phyloP scores from a whole-genome alignment of 1,140 invertebrate genomes.

The Drosophila jambulina region DNA sequence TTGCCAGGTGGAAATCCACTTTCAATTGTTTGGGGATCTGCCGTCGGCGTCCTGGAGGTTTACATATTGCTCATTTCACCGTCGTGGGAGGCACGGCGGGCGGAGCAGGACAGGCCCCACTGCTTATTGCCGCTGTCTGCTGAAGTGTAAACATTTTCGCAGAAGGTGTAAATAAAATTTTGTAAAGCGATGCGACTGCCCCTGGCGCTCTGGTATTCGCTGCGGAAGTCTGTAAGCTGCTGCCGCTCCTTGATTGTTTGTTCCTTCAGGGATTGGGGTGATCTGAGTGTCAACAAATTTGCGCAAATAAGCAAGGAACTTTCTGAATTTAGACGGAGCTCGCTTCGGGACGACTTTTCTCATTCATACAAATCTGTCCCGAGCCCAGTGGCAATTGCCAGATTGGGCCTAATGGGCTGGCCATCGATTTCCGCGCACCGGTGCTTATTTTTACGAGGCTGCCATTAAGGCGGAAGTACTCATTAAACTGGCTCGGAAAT shows the following conservation, averaged over 20 bases:
- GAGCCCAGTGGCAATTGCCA: slow-evolving; percentile 39
- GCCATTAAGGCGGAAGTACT: slow-evolving; percentile 33
- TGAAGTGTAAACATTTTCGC: slow-evolving; percentile 82
- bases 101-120: not conserved
- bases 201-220: slow-evolving; percentile 12
- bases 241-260: slow-evolving; percentile 65
- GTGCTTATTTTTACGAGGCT: slow-evolving; percentile 56
- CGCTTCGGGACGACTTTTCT: not conserved
- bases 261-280: slow-evolving; percentile 41
- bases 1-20: slow-evolving; percentile 76
- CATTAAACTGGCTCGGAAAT: slow-evolving; percentile 48
- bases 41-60: slow-evolving; percentile 63
- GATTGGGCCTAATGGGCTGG: slow-evolving; percentile 22
- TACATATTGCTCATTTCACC: slow-evolving; percentile 80
- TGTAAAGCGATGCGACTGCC: slow-evolving; percentile 56
- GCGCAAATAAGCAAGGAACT: slow-evolving; percentile 42
- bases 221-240: slow-evolving; percentile 65
- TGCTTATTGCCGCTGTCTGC: slow-evolving; percentile 65
- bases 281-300: slow-evolving; percentile 66
- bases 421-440: slow-evolving; percentile 44
- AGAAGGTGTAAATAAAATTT: slow-evolving; percentile 83
- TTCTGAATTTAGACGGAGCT: slow-evolving; percentile 20
- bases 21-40: slow-evolving; percentile 79
- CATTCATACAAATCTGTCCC: not conserved
- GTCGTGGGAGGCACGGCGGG: slow-evolving; percentile 7